Evolutionary conservation across 2,113 vertebrate species (phyloP), one percentile per base, ranked within the genome.

Genomic region (Oreotragus oreotragus): DNA sequence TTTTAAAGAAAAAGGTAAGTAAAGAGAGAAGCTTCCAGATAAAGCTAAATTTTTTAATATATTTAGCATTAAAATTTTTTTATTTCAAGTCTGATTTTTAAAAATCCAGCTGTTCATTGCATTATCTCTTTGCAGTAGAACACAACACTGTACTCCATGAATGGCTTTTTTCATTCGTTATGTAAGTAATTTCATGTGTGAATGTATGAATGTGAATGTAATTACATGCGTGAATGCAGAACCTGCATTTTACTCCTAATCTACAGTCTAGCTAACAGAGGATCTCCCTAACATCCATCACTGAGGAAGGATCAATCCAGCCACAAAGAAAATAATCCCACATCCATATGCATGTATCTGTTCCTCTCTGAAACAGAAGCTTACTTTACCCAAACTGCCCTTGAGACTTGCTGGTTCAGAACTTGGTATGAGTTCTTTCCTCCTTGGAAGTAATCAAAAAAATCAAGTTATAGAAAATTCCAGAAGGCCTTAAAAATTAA

Each of bases 301-400:
- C 45, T 45, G 39, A 45, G 17, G 33, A 33, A 96, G 94, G 43
- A 73, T 60, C 43, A 93, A 51, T 93, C 11, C 7, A 80, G 19
- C 11, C n/a, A 84, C 36, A 94, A 77, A 84, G 53, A 84, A 45
- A 87, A 28, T 93, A 73, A 93, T 84, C 57, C 16, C n/a, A 39
- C 47, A 90, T 96, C 39, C 57, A 51, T 39, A 88, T 90, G 39
- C 25, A 80, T 60, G 45, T 28, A 51, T 84, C 33, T 95, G 10
- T 51, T 93, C 15, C 25, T 94, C 53, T 93, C n/a, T 51, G 55
- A 84, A 91, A 91, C 79, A 96, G 30, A 85, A 94, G 64, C 6
- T 97, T 43, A 53, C 53, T 95, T 87, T 80, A 97, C 89, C 14
- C 28, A 64, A 96, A 89, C 25, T 93, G 3, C 49, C 30, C 21